Conservation (phyloP, 2,888 invertebrate genomes). For the Alsophila aescularia region DNA sequence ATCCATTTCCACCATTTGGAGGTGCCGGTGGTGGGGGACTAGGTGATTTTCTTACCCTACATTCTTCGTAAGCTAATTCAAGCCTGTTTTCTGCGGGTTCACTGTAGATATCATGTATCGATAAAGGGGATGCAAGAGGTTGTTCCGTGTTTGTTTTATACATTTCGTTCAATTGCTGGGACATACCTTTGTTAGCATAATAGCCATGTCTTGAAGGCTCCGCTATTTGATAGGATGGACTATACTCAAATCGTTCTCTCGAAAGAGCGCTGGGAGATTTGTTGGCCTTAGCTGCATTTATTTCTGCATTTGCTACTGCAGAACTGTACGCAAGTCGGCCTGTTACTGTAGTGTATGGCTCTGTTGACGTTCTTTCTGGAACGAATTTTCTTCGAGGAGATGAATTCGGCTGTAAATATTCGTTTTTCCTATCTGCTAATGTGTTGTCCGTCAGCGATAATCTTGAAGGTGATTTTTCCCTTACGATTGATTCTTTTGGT, state of each 20-base stretch:
- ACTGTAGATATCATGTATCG: slow-evolving; percentile 87
- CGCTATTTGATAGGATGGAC: slow-evolving; percentile 79
- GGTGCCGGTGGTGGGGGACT: slow-evolving; percentile 94
- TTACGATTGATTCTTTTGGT: slow-evolving; percentile 74
- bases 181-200: slow-evolving; percentile 67
- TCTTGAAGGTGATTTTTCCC: slow-evolving; percentile 86
- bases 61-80: slow-evolving; percentile 79
- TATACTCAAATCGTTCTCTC: slow-evolving; percentile 84
- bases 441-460: slow-evolving; percentile 86
- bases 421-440: slow-evolving; percentile 86
- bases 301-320: slow-evolving; percentile 87
- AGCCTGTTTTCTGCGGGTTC: slow-evolving; percentile 74
- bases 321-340: slow-evolving; percentile 87
- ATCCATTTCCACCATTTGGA: slow-evolving; percentile 84
- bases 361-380: slow-evolving; percentile 83
- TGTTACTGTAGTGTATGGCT: slow-evolving; percentile 87
- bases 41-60: slow-evolving; percentile 81
- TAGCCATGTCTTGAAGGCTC: slow-evolving; percentile 68
- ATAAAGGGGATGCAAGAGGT: slow-evolving; percentile 82
- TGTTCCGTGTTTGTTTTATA: slow-evolving; percentile 81
- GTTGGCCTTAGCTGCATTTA: slow-evolving; percentile 78
- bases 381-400: slow-evolving; percentile 85
- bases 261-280: slow-evolving; percentile 82
- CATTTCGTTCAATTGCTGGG: slow-evolving; percentile 78
- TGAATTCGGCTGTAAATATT: slow-evolving; percentile 83